These are phyloP conservation scores for Athalia cordata DNA, from an alignment of 2,888 invertebrate genomes.

Conservation along the genomic window DNA sequence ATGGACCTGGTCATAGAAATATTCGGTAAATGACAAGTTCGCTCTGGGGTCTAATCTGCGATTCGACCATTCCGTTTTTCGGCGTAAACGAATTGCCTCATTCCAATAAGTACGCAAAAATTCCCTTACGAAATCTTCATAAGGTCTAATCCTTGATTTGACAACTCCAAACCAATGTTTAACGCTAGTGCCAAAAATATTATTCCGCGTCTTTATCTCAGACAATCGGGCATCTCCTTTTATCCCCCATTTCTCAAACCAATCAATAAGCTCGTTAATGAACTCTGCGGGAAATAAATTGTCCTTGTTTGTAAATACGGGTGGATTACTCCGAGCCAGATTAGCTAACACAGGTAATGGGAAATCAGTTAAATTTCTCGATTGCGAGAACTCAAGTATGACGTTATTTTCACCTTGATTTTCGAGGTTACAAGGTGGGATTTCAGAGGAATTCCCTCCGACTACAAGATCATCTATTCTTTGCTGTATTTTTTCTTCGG, in stretches of 20 bases:
- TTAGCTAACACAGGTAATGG: background rate
- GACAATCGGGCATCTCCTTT: background rate
- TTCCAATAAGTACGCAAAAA: constrained; percentile 6
- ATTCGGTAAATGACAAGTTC: background rate
- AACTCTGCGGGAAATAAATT: background rate
- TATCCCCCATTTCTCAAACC: background rate
- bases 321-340: background rate
- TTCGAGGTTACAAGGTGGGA: too few relatives aligned
- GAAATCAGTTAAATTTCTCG: background rate
- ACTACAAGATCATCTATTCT: too few relatives aligned
- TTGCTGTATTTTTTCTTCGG: too few relatives aligned
- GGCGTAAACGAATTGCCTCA: background rate
- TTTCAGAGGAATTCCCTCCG: too few relatives aligned
- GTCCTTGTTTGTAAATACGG: background rate
- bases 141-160: background rate
- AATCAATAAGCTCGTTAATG: background rate
- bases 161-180: background rate
- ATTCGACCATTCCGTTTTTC: background rate
- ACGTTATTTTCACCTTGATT: too few relatives aligned
- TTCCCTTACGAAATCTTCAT: background rate
- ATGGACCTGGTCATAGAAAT: background rate
- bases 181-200: background rate
- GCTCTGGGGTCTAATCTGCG: background rate
- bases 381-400: too few relatives aligned
- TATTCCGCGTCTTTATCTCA: background rate